Base-by-base conservation (phyloP, 2,888 invertebrate species). In the Leucoma salicis region DNA sequence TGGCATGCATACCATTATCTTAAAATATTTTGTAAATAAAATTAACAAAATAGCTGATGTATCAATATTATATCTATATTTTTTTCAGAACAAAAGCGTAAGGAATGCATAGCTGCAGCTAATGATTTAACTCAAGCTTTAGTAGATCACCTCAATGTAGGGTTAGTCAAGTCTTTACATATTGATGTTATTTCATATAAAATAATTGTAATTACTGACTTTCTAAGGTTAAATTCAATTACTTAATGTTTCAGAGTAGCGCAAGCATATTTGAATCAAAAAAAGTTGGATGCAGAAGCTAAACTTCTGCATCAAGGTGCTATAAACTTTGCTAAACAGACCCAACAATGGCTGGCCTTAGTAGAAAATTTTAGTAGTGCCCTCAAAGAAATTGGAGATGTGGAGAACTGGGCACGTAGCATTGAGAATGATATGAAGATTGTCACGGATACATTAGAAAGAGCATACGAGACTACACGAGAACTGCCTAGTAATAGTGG, bases 211-310 rank as follows among this genome's bases (percentile, higher is more conserved):
- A n/a, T n/a, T n/a, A n/a, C n/a, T n/a, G n/a, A n/a, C n/a, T n/a
- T n/a, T n/a, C n/a, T n/a, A n/a, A n/a, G n/a, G n/a, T n/a, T n/a
- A 18, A 29, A 34, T 11, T 14, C 13, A 6, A 13, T 40, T 25
- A 14, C 14, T 34, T 42, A 42, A 14, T 21, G 15, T 86, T 90
- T 53, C 82, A 97, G 98, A 8, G 99, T 99, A 2, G 98, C 99
- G 0, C 98, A 99, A 86, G 99, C 99, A 0, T 99, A 99, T 79
- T 91, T 99, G 31, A 99, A 99, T 80, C 99, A 99, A 81, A 99
- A 99, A 79, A 95, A 98, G 69, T 89, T 99, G 39, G 99, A 99
- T 83, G 96, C 97, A 1, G 99, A 99, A 90, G 98, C 99, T 0
- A 99, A 99, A 76, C 95, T 97, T 55, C 88, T 99, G 35, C 98